Percentiles rank a stretch among this genome's conserved stretches.
Conservation (phyloP, 2,113 vertebrate species). For the Sardina pilchardus region DNA sequence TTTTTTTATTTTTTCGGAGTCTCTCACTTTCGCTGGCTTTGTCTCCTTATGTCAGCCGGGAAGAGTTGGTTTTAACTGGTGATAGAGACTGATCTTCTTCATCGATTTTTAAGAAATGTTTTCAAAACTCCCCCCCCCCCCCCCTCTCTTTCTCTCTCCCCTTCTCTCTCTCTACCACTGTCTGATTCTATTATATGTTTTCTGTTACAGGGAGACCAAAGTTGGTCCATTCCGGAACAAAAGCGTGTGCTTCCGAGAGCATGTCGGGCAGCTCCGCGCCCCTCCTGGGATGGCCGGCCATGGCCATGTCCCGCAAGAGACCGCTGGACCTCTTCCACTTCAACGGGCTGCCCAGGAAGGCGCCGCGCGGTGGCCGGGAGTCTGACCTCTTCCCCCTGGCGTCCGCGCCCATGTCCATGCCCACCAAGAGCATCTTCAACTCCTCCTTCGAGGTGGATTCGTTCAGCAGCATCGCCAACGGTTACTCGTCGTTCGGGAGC, state of each 20-base stretch:
- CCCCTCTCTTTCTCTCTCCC: not conserved
- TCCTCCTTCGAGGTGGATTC: conserved; percentile 90
- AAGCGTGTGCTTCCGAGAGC: conserved; percentile 61
- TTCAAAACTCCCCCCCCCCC: not conserved
- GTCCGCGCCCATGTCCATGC: conserved; percentile 63
- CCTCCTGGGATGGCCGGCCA: conserved; percentile 79
- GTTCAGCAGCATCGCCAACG: conserved; percentile 92
- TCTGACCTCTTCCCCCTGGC: conserved; percentile 73
- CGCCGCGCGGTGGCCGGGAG: conserved; percentile 77
- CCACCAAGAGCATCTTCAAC: conserved; percentile 81
- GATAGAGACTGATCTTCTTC: not conserved
- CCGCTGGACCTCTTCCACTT: conserved; percentile 88
- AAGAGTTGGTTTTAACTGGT: not conserved
- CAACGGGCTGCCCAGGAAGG: conserved; percentile 81
- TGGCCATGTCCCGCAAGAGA: conserved; percentile 79
- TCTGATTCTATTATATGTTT: not conserved
- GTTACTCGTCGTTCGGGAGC: conserved; percentile 80
- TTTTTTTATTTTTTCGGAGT: conserved; percentile 31
- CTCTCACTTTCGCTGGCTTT: conserved; percentile 21
- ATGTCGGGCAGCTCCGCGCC: conserved; percentile 70
- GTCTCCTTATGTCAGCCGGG: not conserved
- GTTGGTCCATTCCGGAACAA: conserved; percentile 74
- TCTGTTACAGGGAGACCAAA: conserved; percentile 77
- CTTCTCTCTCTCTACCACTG: not conserved
- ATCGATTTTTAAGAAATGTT: not conserved